These are phyloP conservation scores for Eupithecia pulchellata DNA, from an alignment of 2,888 invertebrate species.

Conservation along the genomic window DNA sequence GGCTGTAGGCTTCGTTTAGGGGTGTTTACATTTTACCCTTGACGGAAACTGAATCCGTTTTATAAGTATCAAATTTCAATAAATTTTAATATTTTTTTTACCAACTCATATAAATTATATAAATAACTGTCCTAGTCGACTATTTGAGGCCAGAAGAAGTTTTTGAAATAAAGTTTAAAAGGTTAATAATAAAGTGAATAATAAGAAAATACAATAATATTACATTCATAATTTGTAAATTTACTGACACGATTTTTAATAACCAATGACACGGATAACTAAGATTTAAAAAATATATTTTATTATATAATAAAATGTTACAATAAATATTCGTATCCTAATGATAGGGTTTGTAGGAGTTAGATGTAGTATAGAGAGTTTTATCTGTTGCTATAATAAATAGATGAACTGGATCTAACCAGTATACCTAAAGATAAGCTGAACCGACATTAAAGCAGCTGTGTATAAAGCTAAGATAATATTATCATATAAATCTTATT, in stretches of 20 bases:
- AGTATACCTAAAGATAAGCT: background rate
- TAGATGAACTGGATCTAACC: background rate
- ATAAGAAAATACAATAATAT: too few relatives aligned
- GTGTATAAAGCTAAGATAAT: background rate
- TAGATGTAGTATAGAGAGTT: too few relatives aligned
- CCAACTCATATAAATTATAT: background rate
- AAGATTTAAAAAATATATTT: too few relatives aligned
- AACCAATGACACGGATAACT: too few relatives aligned
- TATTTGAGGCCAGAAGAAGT: background rate
- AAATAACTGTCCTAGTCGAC: background rate
- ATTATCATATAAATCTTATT: background rate
- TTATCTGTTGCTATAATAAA: background rate
- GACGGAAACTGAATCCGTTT: constrained; percentile 1
- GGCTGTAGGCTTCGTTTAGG: constrained; percentile 34
- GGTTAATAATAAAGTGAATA: too few relatives aligned
- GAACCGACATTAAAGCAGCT: background rate
- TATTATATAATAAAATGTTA: too few relatives aligned
- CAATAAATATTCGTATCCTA: too few relatives aligned
- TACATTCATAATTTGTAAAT: too few relatives aligned
- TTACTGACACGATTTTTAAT: too few relatives aligned
- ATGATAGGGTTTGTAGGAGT: background rate
- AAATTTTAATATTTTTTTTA: background rate
- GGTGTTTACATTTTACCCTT: constrained; percentile 13
- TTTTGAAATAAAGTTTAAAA: background rate
- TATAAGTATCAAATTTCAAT: background rate